Percentiles rank a stretch among this genome's conserved stretches.
Evolutionary conservation across 2,888 invertebrate genomes (phyloP).

Genomic region (Archips xylosteana): DNA sequence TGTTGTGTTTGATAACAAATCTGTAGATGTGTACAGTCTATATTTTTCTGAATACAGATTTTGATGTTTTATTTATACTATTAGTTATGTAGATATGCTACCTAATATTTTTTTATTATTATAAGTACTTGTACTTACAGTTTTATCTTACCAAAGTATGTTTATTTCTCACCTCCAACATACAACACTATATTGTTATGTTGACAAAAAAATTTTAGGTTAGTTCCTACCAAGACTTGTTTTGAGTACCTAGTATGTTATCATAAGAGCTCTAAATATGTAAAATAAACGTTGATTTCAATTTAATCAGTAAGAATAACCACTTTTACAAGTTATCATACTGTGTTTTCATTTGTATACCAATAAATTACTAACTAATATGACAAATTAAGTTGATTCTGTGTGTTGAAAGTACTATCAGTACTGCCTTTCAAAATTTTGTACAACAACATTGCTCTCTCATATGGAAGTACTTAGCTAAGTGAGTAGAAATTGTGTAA

Average conservation of each 20-base stretch:
- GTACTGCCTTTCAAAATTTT: too few relatives aligned
- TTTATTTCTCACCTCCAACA: not conserved
- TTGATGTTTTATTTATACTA: constrained; percentile 15
- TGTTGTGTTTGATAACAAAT: constrained; percentile 44
- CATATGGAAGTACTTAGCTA: too few relatives aligned
- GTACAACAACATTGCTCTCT: too few relatives aligned
- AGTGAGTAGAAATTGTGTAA: too few relatives aligned
- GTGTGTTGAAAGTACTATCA: too few relatives aligned
- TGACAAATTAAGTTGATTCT: too few relatives aligned
- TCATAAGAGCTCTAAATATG: too few relatives aligned
- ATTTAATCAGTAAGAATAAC: not conserved
- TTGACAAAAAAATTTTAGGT: not conserved
- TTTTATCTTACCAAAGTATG: not conserved
- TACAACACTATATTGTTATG: too few relatives aligned
- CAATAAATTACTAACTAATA: too few relatives aligned
- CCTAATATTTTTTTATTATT: not conserved
- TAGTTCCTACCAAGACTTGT: not conserved
- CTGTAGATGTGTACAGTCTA: constrained; percentile 31
- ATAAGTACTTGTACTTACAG: not conserved
- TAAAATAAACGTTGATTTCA: not conserved
- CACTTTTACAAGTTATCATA: not conserved
- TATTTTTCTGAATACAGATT: not conserved
- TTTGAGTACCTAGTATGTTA: not conserved
- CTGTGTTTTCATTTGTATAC: too few relatives aligned
- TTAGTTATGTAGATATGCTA: not conserved